These are phyloP conservation scores for Caenorhabditis sp. DNA, from an alignment of 2,888 invertebrate genomes.

Conservation along the genomic window DNA sequence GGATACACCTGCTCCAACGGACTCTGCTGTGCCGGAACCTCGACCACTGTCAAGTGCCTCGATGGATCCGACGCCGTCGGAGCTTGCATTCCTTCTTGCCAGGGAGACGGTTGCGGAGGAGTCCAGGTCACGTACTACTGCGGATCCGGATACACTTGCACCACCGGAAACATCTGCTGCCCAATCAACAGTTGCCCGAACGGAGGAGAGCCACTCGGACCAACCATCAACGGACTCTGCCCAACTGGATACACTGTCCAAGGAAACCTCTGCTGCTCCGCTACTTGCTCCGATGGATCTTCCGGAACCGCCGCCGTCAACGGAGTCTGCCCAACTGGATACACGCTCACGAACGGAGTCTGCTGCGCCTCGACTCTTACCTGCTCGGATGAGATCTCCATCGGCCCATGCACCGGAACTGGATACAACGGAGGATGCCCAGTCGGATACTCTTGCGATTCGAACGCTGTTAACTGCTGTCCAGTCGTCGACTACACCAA, in stretches of 20 bases:
- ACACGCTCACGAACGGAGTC: constrained; percentile 72
- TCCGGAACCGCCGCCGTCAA: constrained; percentile 57
- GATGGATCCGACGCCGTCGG: constrained; percentile 76
- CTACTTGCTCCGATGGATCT: constrained; percentile 61
- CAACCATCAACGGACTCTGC: constrained; percentile 78
- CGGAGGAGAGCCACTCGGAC: constrained; percentile 74
- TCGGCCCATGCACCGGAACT: constrained; percentile 59
- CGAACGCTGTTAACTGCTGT: constrained; percentile 66
- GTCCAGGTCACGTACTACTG: constrained; percentile 71
- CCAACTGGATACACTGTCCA: constrained; percentile 73
- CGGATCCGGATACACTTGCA: constrained; percentile 78
- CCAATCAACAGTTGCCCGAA: constrained; percentile 74
- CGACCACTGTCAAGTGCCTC: constrained; percentile 73
- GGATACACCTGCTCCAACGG: constrained; percentile 79
- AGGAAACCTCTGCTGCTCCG: constrained; percentile 72
- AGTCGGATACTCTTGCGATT: constrained; percentile 69
- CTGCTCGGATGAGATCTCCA: constrained; percentile 54
- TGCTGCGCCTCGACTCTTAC: constrained; percentile 71
- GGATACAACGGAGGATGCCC: constrained; percentile 59
- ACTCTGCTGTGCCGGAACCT: constrained; percentile 77
- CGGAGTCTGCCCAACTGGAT: constrained; percentile 72
- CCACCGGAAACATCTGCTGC: constrained; percentile 78
- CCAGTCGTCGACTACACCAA: constrained; percentile 61
- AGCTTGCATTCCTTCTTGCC: constrained; percentile 71
- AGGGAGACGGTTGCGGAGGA: constrained; percentile 70